Evolutionary conservation across 2,113 vertebrate species (phyloP), one percentile per base, ranked within the genome.

Genomic region (Taurulus bubalis): DNA sequence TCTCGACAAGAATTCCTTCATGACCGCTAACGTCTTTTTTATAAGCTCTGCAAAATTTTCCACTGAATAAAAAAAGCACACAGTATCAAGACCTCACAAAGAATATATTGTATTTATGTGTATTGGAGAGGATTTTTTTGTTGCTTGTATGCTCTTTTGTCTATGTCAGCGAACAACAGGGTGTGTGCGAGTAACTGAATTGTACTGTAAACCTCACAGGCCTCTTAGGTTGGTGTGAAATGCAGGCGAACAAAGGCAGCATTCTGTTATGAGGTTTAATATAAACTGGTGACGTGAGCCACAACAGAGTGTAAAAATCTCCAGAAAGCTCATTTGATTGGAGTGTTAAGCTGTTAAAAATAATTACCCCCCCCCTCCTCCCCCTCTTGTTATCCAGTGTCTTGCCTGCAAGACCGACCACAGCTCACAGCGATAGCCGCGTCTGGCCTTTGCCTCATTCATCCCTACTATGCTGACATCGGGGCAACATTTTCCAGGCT

Each of bases 311-410:
- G 91, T 85, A 86, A 89, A 91, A 94, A 89, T 91, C 90, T 89
- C 83, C 91, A 94, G 94, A 97, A 95, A 95, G 76, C 93, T 92
- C 94, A 79, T 92, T 94, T 94, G 94, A 94, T 92, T 95, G 94
- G 94, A 95, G 96, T 95, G 95, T 91, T 93, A 91, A 92, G 94
- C 90, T 95, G 95, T 96, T 96, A 97, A 97, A 97, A 97, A 96
- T 96, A 97, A 97, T 95, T 95, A 96, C 93, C 80, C 92, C 78
- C 4, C 70, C 58, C 83, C 77, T 60, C 80, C 92, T 77, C 4
- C 70, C 58, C 83, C 77, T 60, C 42, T 64, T 83, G 71, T 91
- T 82, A 86, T 79, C 56, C 26, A 88, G 94, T 83, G 70, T 65
- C 65, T 72, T 71, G 45, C 59, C 62, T 74, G 34, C 59, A 67